Evolutionary conservation across 2,113 vertebrate genomes (phyloP).

Genomic region (Chloropsis cyanopogon): DNA sequence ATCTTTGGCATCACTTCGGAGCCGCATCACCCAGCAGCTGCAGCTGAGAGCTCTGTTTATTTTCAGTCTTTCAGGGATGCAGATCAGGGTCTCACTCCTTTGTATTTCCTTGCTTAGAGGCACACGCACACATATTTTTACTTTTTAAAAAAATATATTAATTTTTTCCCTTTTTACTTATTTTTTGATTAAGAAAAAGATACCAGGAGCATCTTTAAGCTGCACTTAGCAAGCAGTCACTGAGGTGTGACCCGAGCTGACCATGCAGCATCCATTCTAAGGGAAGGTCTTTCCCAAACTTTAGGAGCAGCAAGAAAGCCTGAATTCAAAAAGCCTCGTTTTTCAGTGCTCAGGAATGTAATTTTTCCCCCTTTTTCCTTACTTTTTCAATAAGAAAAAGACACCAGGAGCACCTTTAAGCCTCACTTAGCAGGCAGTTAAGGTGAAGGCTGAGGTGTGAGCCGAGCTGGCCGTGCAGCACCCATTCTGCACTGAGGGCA

Average conservation of each 20-base stretch:
- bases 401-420: background rate
- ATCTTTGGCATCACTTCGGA: background rate
- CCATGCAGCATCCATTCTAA: background rate
- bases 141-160: background rate
- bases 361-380: background rate
- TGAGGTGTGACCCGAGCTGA: background rate
- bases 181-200: background rate
- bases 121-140: accelerated
- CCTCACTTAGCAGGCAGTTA: accelerated
- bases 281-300: background rate
- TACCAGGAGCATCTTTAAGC: background rate
- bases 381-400: background rate
- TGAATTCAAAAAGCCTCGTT: background rate
- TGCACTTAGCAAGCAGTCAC: accelerated
- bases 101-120: background rate
- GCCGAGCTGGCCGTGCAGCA: background rate
- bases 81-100: background rate
- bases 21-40: background rate
- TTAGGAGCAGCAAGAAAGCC: background rate
- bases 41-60: no score
- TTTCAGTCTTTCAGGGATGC: background rate
- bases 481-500: background rate
- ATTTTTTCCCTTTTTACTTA: no score
- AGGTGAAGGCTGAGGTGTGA: background rate
- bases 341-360: slow-evolving; percentile 77